Percentiles rank a stretch among this genome's conserved stretches.
phyloP scores from a whole-genome alignment of 1,140 invertebrate species.

The Thrips palmi region DNA sequence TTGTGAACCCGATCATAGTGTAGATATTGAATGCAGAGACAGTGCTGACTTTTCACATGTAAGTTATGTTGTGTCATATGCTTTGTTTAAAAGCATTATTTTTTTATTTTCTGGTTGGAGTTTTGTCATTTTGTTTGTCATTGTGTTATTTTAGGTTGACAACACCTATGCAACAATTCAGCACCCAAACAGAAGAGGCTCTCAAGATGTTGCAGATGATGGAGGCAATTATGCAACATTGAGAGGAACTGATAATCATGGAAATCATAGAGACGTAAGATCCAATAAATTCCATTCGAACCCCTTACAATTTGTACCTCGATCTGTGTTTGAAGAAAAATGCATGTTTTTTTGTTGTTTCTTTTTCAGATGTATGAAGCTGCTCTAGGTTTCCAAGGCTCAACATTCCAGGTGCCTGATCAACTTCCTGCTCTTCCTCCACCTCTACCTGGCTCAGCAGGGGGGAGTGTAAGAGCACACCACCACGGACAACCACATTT shows the following conservation, averaged over 20 bases:
- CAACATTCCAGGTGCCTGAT: slow-evolving; percentile 46
- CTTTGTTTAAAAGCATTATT: slow-evolving; percentile 2
- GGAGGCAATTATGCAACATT: slow-evolving; percentile 52
- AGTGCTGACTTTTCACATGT: slow-evolving; percentile 32
- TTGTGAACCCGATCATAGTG: slow-evolving; percentile 47
- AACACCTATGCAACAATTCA: slow-evolving; percentile 80
- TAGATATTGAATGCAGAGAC: slow-evolving; percentile 23
- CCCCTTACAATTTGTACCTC: background rate
- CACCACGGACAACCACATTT: slow-evolving; percentile 45
- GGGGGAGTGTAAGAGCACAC: slow-evolving; percentile 17
- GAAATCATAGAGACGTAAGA: background rate
- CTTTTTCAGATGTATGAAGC: slow-evolving; percentile 40
- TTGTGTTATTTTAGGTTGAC: too few species aligned
- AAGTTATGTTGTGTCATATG: slow-evolving; percentile 18
- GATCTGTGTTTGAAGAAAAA: background rate
- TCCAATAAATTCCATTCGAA: slow-evolving; percentile 3
- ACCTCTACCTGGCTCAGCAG: slow-evolving; percentile 8
- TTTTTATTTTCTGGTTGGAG: slow-evolving; percentile 17
- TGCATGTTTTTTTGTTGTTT: slow-evolving; percentile 12
- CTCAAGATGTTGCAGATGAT: slow-evolving; percentile 19
- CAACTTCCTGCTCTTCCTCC: slow-evolving; percentile 16
- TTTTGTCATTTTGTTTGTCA: slow-evolving; percentile 1
- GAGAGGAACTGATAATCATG: slow-evolving; percentile 32
- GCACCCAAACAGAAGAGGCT: slow-evolving; percentile 33
- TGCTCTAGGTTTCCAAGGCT: slow-evolving; percentile 45